These are phyloP conservation scores for human (Homo sapiens) DNA, from an alignment of 2,113 vertebrate genomes.

Conservation along the genomic window GRCh38 chr12:57212501-57213000, in stretches of 20 bases:
- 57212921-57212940: background rate
- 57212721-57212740: constrained; percentile 90
- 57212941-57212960: constrained; percentile 47
- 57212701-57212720: constrained; percentile 77
- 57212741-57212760: constrained; percentile 63
- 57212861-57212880: background rate
- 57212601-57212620: constrained; percentile 62
- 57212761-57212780: constrained; percentile 53
- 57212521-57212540: constrained; percentile 92
- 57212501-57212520: constrained; percentile 94
- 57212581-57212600: constrained; percentile 6
- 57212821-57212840: constrained; percentile 38
- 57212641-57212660: constrained; percentile 87
- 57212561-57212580: constrained; percentile 59
- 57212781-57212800: constrained; percentile 32
- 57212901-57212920: background rate
- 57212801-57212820: background rate
- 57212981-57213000: constrained; percentile 39
- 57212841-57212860: constrained; percentile 22
- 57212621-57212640: constrained; percentile 51
- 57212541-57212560: constrained; percentile 94
- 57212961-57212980: constrained; percentile 63
- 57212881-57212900: constrained; percentile 52
- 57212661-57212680: constrained; percentile 99
- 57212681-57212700: constrained; percentile 98